A percentile compares a stretch with the other conserved stretches of the same genome.
Evolutionary conservation across 2,888 invertebrate genomes (phyloP).

Genomic region (Crioceris asparagi): DNA sequence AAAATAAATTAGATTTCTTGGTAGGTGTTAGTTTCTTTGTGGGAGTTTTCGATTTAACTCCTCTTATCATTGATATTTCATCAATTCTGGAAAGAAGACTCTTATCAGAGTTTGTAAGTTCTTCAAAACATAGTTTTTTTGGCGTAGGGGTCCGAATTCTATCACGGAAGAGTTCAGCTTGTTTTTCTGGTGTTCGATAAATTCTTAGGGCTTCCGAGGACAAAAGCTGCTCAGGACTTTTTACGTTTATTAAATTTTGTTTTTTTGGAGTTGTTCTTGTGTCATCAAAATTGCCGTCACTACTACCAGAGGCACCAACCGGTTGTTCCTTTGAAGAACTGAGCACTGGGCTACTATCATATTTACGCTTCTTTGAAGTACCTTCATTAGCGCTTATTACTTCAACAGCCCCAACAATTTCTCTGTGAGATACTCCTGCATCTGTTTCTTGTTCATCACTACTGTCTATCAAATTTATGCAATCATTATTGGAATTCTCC

Average conservation of each 20-base stretch:
- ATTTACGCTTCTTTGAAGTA: too few species aligned
- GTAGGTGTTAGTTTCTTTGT: slow-evolving; percentile 6
- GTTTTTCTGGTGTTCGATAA: slow-evolving; percentile 15
- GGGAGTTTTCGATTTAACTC: neutral
- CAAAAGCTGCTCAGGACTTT: slow-evolving; percentile 18
- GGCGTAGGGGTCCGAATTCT: slow-evolving; percentile 13
- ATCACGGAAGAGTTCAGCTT: slow-evolving; percentile 7
- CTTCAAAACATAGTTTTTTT: slow-evolving; percentile 11
- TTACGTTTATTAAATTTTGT: slow-evolving; percentile 12
- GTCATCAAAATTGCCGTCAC: too few species aligned
- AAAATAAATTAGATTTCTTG: slow-evolving; percentile 13
- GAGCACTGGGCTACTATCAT: too few species aligned
- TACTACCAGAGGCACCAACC: too few species aligned
- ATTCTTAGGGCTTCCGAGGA: slow-evolving; percentile 13
- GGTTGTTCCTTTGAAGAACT: too few species aligned
- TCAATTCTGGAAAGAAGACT: slow-evolving; percentile 6
- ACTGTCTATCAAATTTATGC: neutral
- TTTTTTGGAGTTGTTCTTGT: neutral
- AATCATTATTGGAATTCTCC: neutral
- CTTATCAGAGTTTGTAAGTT: neutral
- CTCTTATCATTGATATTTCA: neutral
- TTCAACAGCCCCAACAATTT: too few species aligned
- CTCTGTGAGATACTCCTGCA: neutral
- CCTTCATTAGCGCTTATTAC: too few species aligned
- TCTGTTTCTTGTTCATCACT: neutral